Base-by-base conservation (phyloP, 2,113 vertebrate genomes). In the Catagonus wagneri region DNA sequence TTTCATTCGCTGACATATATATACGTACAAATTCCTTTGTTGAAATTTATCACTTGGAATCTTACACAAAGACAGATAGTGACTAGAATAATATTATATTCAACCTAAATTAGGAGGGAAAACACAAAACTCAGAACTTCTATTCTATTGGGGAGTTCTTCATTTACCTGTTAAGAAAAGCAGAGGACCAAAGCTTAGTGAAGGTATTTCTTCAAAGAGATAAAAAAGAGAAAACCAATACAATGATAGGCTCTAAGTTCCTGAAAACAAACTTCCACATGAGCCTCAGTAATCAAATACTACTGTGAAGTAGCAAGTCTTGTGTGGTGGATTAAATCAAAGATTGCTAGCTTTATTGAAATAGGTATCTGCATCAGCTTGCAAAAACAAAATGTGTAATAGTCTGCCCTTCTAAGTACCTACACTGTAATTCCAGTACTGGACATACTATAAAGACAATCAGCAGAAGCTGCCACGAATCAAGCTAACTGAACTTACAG, bases 161-260 rank as follows among this genome's bases (percentile, higher is more conserved):
- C 71, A 36, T 23, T 81, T 68, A 95, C 20, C n/a, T 94, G 80
- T 39, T 83, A 92, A 85, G 84, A 63, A 69, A 97, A 93, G 23
- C 23, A 56, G 12, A 94, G 54, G 23, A 29, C 6, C 32, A 76
- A 1, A 90, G 14, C 13, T 92, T 27, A 93, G 44, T 75, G 16
- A 93, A 83, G 72, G 34, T 36, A 36, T 90, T 23, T 61, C 56
- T 74, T 76, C 19, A 93, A 78, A 17, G 25, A 76, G 66, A 44
- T 27, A 44, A 68, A 34, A 96, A 81, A 88, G 8, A 32, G 44
- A 68, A 87, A 79, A 68, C 39, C 27, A 97, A 91, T 54, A 23
- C 19, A 72, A 25, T n/a, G n/a, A 90, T 4, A 50, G 7, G 1
- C 44, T 81, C 29, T 63, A 84, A 80, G 19, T 1, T 2, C 34